Percentiles rank a stretch among this genome's conserved stretches.
Conservation (phyloP, 2,113 vertebrate species). For the Muntiacus muntjak region DNA sequence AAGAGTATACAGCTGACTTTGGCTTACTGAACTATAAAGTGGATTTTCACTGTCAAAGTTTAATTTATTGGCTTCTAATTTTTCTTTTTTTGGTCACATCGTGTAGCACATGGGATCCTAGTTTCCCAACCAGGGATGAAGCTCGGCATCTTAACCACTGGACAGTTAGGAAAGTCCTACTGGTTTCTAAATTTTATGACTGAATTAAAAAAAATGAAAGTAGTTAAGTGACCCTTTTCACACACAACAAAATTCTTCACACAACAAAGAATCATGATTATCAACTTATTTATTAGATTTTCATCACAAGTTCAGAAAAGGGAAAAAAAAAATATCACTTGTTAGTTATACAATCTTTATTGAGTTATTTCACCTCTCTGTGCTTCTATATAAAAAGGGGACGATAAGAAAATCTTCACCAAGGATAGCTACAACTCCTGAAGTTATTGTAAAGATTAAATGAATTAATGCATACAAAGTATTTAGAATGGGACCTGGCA, state of each 20-base stretch:
- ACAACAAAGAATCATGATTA: neutral
- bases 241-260: neutral
- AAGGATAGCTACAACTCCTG: neutral
- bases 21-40: neutral
- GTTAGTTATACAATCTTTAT: neutral
- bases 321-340: neutral
- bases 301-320: neutral
- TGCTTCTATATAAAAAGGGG: neutral
- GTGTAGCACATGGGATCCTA: neutral
- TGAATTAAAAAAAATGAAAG: neutral
- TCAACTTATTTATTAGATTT: neutral
- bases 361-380: neutral
- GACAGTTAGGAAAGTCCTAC: neutral
- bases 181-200: neutral
- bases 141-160: neutral
- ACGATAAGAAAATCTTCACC: neutral
- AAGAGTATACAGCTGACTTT: neutral
- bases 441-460: neutral
- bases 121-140: neutral
- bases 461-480: neutral
- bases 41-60: neutral
- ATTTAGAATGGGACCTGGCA: neutral
- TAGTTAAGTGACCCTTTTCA: neutral
- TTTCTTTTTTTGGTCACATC: neutral
- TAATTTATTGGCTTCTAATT: neutral